Percentiles rank a stretch among this genome's conserved stretches.
Evolutionary conservation across 1,140 invertebrate species (phyloP).

Genomic region (Potamilus streckersoni): DNA sequence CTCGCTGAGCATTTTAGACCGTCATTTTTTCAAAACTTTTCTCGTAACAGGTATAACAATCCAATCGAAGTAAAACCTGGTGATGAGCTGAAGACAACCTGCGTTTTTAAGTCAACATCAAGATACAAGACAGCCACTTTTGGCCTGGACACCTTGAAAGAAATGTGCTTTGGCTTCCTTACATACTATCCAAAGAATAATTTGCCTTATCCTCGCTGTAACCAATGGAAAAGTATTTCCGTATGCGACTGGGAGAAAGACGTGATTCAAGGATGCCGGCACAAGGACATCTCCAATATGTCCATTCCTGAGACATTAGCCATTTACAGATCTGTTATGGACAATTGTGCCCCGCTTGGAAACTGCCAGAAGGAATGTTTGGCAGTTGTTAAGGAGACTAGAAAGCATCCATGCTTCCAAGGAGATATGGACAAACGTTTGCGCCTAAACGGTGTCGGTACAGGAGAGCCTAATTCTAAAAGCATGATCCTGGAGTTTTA

Average conservation of each 20-base stretch:
- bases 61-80: slow-evolving; percentile 1
- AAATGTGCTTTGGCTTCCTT: slow-evolving; percentile 51
- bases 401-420: slow-evolving; percentile 9
- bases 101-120: slow-evolving; percentile 32
- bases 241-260: neutral
- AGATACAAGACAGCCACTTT: slow-evolving; percentile 31
- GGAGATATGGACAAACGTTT: slow-evolving; percentile 1
- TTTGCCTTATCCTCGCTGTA: neutral
- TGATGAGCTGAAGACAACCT: slow-evolving; percentile 34
- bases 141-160: slow-evolving; percentile 43
- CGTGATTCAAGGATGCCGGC: slow-evolving; percentile 5
- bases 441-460: too few relatives aligned
- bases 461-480: too few relatives aligned
- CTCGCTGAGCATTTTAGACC: too few relatives aligned
- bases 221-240: slow-evolving; percentile 16
- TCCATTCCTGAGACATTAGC: slow-evolving; percentile 3
- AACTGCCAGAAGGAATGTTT: slow-evolving; percentile 19
- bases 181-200: slow-evolving; percentile 38
- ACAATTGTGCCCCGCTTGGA: slow-evolving; percentile 9
- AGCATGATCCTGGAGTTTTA: too few relatives aligned
- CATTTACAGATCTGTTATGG: slow-evolving; percentile 9
- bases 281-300: slow-evolving; percentile 6
- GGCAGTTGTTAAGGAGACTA: slow-evolving; percentile 1
- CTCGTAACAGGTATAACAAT: too few relatives aligned
- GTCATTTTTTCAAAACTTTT: too few relatives aligned